phyloP scores from a whole-genome alignment of 2,797 vertebrate species.

The Pseudomugil tenellus region DNA sequence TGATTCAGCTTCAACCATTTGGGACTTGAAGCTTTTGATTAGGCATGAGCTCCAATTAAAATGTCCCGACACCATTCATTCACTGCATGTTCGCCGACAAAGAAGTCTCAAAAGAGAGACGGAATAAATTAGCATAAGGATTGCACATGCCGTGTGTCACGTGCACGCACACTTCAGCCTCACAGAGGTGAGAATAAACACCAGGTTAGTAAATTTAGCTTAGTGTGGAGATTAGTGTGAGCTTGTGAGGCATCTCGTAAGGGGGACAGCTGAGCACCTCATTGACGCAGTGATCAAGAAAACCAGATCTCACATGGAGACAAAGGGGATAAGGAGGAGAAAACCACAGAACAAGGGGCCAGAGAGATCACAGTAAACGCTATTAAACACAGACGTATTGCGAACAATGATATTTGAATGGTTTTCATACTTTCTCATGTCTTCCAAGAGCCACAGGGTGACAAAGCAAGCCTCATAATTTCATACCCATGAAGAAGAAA shows the following conservation, averaged over 20 bases:
- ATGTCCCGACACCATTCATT: conserved; percentile 17
- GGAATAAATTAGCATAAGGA: background rate
- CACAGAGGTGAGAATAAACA: conserved; percentile 58
- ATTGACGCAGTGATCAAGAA: conserved; percentile 56
- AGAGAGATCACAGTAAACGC: conserved; percentile 14
- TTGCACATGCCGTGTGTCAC: conserved; percentile 24
- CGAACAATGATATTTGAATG: background rate
- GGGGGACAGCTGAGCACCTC: conserved; percentile 69
- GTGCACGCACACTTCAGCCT: conserved; percentile 35
- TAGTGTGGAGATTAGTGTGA: conserved; percentile 68
- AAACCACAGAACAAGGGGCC: conserved; percentile 39
- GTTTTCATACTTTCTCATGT: background rate
- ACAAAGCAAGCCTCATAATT: too few relatives aligned
- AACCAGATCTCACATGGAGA: conserved; percentile 75
- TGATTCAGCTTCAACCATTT: conserved; percentile 29
- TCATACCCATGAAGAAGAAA: too few relatives aligned
- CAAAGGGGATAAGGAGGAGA: conserved; percentile 55
- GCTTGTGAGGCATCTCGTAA: conserved; percentile 56
- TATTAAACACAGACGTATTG: background rate
- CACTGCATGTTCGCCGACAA: conserved; percentile 1
- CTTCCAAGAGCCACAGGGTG: background rate
- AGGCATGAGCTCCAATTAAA: conserved; percentile 12
- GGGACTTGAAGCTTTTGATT: conserved; percentile 34
- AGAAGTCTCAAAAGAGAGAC: conserved; percentile 7
- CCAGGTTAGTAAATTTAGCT: conserved; percentile 69